Evolutionary conservation across 1,140 invertebrate genomes (phyloP).

Genomic region (Eriocheir sinensis): DNA sequence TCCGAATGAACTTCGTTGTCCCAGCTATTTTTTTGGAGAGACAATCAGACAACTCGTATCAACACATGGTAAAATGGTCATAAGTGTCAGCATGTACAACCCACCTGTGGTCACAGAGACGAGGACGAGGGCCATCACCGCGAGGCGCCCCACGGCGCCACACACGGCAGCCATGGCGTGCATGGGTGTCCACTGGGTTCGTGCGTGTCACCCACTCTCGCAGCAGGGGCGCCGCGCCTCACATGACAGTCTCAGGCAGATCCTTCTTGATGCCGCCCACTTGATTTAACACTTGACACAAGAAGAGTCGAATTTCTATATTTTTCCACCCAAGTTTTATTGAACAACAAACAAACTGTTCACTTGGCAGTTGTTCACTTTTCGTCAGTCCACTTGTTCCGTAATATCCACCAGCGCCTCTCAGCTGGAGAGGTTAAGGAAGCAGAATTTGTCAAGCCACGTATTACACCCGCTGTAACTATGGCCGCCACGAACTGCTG

Average conservation of each 20-base stretch:
- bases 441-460: not conserved
- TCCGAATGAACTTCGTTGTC: too few species aligned
- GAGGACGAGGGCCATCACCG: not conserved
- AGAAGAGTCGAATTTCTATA: not conserved
- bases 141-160: not conserved
- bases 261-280: not conserved
- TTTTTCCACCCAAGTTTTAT: not conserved
- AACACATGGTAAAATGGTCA: too few species aligned
- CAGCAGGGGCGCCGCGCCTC: not conserved
- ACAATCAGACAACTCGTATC: too few species aligned
- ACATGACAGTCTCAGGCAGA: not conserved
- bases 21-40: too few species aligned
- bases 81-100: too few species aligned
- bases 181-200: not conserved
- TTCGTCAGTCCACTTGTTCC: too few species aligned
- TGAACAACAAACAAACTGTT: not conserved
- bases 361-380: not conserved
- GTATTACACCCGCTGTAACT: not conserved
- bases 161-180: not conserved
- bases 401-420: not conserved
- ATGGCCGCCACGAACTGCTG: not conserved
- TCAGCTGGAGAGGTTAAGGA: not conserved
- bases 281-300: not conserved
- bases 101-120: not conserved
- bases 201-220: not conserved